Evolutionary conservation across 1,140 invertebrate species (phyloP).

Genomic region (Atta cephalotes): DNA sequence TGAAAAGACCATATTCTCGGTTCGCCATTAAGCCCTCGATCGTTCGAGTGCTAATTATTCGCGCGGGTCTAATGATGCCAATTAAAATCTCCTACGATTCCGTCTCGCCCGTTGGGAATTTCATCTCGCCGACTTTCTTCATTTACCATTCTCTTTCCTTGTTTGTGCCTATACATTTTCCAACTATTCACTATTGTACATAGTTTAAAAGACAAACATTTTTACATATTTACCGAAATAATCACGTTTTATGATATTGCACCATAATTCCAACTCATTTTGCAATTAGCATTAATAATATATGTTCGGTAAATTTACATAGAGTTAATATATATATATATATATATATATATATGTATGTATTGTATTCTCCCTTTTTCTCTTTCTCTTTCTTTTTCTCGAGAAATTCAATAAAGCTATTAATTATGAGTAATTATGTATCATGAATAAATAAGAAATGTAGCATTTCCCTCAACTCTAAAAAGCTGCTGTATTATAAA

Average conservation of each 20-base stretch:
- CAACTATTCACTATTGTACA: neutral
- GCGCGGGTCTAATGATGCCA: conserved; percentile 72
- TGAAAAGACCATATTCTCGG: conserved; percentile 73
- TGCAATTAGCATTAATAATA: conserved; percentile 29
- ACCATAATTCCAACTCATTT: neutral
- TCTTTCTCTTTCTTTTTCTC: neutral
- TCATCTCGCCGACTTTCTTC: conserved; percentile 54
- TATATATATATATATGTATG: too few species aligned
- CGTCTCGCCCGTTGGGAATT: conserved; percentile 54
- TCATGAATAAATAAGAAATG: conserved; percentile 50
- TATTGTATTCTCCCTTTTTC: neutral
- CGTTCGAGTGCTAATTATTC: conserved; percentile 77
- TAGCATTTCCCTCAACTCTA: neutral
- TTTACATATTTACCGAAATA: conserved; percentile 12
- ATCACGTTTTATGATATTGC: neutral
- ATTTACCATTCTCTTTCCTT: neutral
- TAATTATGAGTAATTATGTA: conserved; percentile 50
- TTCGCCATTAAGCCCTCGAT: conserved; percentile 72
- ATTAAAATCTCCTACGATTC: conserved; percentile 72
- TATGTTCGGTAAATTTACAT: conserved; percentile 32
- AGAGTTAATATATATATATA: conserved; percentile 14
- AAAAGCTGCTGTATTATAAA: conserved; percentile 46
- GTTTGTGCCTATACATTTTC: neutral
- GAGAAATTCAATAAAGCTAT: conserved; percentile 27
- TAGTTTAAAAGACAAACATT: neutral